These are phyloP conservation scores for Carlito syrichta DNA, from an alignment of 2,113 vertebrate species.

Conservation along the genomic window DNA sequence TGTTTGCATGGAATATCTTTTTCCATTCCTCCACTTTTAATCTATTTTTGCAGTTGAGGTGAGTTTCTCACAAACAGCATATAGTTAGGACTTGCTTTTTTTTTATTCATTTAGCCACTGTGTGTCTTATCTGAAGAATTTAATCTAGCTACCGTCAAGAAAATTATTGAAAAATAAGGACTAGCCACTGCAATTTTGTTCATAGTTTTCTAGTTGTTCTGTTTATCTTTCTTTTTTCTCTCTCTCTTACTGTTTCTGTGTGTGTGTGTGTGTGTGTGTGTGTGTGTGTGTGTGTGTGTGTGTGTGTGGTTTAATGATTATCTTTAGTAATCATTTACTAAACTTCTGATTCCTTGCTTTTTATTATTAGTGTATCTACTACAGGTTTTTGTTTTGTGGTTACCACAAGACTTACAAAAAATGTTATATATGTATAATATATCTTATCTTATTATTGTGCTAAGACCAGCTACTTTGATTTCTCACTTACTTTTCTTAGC, in stretches of 20 bases:
- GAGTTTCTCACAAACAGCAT: not conserved
- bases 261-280: too few relatives aligned
- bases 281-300: too few relatives aligned
- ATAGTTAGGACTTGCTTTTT: not conserved
- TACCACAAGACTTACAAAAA: not conserved
- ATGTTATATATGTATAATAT: not conserved
- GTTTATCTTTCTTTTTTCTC: not conserved
- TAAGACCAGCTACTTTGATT: not conserved
- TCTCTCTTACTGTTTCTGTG: not conserved
- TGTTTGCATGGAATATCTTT: not conserved
- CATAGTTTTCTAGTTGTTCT: not conserved
- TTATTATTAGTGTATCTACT: not conserved
- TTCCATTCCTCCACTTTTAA: not conserved
- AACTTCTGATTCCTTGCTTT: not conserved
- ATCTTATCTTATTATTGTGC: not conserved
- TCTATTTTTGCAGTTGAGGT: not conserved
- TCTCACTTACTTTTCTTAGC: not conserved
- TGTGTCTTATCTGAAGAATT: not conserved
- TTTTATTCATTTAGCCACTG: not conserved
- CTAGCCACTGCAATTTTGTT: not conserved
- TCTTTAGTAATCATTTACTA: too few relatives aligned
- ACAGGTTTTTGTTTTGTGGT: not conserved
- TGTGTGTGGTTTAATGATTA: not conserved
- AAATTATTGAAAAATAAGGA: not conserved
- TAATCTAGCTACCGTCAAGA: not conserved